Conservation (phyloP, 2,113 vertebrate species). For the Hyaena hyaena region DNA sequence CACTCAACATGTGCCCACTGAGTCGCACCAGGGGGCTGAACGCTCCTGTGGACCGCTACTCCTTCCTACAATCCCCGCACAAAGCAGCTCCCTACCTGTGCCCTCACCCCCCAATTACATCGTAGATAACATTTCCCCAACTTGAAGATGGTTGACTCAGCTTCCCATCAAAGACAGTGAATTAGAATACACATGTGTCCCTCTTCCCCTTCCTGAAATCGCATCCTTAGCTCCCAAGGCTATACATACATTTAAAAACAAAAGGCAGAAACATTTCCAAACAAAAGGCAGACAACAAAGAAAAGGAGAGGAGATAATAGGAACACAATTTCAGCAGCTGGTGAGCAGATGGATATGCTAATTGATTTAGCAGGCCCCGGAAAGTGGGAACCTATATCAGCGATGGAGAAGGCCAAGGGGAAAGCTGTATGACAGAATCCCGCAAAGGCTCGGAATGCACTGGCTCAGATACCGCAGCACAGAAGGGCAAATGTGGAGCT, state of each 20-base stretch:
- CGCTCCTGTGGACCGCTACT: not conserved
- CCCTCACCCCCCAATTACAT: not conserved
- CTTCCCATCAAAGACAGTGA: slow-evolving; percentile 25
- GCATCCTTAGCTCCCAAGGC: slow-evolving; percentile 49
- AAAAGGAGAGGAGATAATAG: slow-evolving; percentile 56
- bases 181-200: not conserved
- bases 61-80: not conserved
- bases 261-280: slow-evolving; percentile 69
- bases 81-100: not conserved
- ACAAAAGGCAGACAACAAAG: slow-evolving; percentile 67
- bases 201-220: slow-evolving; percentile 48
- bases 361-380: slow-evolving; percentile 54
- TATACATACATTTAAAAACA: slow-evolving; percentile 57
- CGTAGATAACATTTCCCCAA: not conserved
- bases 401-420: slow-evolving; percentile 47
- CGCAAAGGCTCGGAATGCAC: slow-evolving; percentile 14
- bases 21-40: not conserved
- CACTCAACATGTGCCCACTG: not conserved
- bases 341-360: slow-evolving; percentile 72
- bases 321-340: slow-evolving; percentile 65
- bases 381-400: slow-evolving; percentile 53
- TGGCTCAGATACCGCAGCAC: not conserved
- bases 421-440: not conserved
- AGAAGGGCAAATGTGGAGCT: slow-evolving; percentile 37
- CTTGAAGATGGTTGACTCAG: not conserved